Percentiles rank a stretch among this genome's conserved stretches.
phyloP scores from a whole-genome alignment of 2,797 vertebrate genomes.

The Pachyuromys duprasi region DNA sequence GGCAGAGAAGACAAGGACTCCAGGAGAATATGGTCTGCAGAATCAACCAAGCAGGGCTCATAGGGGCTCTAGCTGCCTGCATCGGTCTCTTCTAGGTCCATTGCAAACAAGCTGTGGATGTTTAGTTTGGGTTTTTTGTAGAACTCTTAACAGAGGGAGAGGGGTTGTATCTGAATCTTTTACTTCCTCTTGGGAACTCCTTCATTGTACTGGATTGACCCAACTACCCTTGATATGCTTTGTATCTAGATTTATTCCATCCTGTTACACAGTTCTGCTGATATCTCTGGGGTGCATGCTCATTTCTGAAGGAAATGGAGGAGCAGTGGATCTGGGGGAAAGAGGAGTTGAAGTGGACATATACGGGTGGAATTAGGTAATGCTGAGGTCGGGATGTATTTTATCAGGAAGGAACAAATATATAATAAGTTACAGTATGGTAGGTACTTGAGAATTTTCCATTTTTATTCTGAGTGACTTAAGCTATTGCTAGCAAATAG shows the following conservation, averaged over 20 bases:
- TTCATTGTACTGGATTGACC: neutral
- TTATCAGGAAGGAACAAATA: neutral
- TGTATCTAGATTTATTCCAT: neutral
- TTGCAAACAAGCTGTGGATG: neutral
- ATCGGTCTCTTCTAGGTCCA: neutral
- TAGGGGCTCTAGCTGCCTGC: neutral
- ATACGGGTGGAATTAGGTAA: neutral
- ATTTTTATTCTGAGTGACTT: neutral
- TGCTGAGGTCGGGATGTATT: neutral
- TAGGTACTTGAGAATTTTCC: neutral
- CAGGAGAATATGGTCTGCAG: neutral
- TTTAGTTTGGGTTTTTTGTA: neutral
- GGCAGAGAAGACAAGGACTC: neutral
- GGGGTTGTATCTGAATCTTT: neutral
- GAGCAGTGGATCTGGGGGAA: neutral
- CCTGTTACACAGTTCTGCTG: neutral
- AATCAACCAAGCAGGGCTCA: neutral
- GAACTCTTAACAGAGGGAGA: neutral
- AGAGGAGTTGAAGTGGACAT: neutral
- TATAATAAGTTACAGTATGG: neutral
- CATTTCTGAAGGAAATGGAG: neutral
- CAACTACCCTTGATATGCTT: neutral
- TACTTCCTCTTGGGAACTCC: neutral
- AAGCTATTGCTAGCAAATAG: neutral
- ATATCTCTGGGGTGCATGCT: neutral